Base-by-base conservation (phyloP, 2,113 vertebrate species). In the Probosciger aterrimus region DNA sequence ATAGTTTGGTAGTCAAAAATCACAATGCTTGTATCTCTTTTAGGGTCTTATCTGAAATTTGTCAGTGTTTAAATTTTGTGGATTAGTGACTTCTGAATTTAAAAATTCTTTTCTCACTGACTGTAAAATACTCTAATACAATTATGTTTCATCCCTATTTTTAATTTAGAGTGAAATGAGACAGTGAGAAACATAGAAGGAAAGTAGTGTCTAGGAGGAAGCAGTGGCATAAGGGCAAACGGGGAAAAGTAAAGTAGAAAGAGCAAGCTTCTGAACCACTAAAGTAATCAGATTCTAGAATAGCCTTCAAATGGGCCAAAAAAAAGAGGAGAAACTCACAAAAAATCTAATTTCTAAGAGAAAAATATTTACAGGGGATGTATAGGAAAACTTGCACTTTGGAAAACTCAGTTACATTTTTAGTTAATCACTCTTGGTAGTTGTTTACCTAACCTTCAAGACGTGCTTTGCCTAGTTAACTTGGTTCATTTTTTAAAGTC, bases 251-350 rank as follows among this genome's bases (percentile, higher is more conserved):
- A 16, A 86, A 76, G 47, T 60, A 33, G 35, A 67, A 57, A 55
- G 24, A 78, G 30, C 5, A 74, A 79, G 18, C 7, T 47, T 88
- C 69, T 74, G 47, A 81, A 70, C 25, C 9, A 69, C 33, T 77
- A 73, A 75, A 69, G 82, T 46, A 2, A 43, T 46, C 17, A 65
- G 8, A 75, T 86, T 82, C 35, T 76, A 73, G 33, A 60, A 47
- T 10, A 91, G 14, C 7, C 12, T 88, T 85, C 30, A 81, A 80
- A 82, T 53, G 4, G 17, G 5, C 2, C 6, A 28, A 39, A 85
- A 69, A 18, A 39, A 35, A 47, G 7, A 9, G 60, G 7, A 2
- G 2, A 39, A 7, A 0, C 0, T 11, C 11, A 4, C 27, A 18
- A 47, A 3, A 71, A 80, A 41, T 81, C 10, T 60, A 18, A 53